Percentiles rank a stretch among this genome's conserved stretches.
phyloP scores from a whole-genome alignment of 2,113 vertebrate species.

The Epinephelus fuscoguttatus region DNA sequence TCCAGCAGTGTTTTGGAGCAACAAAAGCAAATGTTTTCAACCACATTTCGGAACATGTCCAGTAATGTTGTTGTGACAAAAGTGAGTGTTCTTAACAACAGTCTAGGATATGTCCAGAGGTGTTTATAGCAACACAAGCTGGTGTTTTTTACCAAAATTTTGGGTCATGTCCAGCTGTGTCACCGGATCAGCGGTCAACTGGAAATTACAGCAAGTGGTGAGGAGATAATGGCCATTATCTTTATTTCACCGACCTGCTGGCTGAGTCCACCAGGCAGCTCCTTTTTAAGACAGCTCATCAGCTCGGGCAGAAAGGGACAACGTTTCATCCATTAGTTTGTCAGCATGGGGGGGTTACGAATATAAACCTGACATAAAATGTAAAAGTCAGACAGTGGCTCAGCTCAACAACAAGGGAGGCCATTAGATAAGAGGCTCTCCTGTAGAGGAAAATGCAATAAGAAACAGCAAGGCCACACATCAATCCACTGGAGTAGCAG shows the following conservation, averaged over 20 bases:
- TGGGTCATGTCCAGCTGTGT: no score
- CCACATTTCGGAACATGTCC: no score
- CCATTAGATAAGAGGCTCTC: slow-evolving; percentile 26
- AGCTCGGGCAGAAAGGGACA: slow-evolving; percentile 28
- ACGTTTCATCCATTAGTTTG: slow-evolving; percentile 65
- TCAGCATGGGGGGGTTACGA: slow-evolving; percentile 44
- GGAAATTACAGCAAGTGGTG: slow-evolving; percentile 63
- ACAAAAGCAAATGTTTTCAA: no score
- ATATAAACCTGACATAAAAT: slow-evolving; percentile 51
- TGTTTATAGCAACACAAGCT: no score
- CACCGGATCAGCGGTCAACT: slow-evolving; percentile 45
- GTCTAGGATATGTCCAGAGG: no score
- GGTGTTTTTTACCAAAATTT: no score
- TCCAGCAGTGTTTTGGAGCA: no score
- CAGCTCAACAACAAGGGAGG: not conserved
- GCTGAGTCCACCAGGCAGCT: slow-evolving; percentile 35
- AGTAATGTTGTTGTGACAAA: no score
- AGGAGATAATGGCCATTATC: slow-evolving; percentile 72
- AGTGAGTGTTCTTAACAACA: no score
- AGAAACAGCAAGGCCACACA: slow-evolving; percentile 3
- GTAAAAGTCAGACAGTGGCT: slow-evolving; percentile 25
- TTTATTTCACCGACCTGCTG: slow-evolving; percentile 70
- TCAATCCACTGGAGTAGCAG: slow-evolving; percentile 2
- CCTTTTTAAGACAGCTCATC: slow-evolving; percentile 47
- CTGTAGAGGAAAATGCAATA: slow-evolving; percentile 4